Conservation (phyloP, 2,113 vertebrate genomes). For the cattle (Bos taurus) region DNA sequence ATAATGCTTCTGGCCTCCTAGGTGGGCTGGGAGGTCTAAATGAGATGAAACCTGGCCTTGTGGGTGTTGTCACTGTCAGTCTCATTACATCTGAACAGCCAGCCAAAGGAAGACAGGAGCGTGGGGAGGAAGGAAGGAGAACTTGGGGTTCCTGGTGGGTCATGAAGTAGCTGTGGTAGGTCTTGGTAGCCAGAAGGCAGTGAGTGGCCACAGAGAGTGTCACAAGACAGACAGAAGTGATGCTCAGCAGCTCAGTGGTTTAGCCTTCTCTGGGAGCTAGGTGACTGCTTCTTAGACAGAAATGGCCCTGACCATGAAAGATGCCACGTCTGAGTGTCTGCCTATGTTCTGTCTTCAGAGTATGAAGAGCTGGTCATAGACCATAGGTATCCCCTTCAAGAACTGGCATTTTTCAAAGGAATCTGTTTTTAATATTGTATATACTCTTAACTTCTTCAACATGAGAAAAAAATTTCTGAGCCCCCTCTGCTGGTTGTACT, state of each 20-base stretch:
- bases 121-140: not conserved
- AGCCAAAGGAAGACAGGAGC: not conserved
- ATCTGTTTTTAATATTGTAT: not conserved
- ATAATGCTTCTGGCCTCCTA: not conserved
- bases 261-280: not conserved
- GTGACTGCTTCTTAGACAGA: not conserved
- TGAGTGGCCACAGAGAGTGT: not conserved
- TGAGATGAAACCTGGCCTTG: not conserved
- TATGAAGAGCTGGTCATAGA: not conserved
- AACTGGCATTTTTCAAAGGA: conserved; percentile 1
- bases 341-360: not conserved
- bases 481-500: conserved; percentile 66
- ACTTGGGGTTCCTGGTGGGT: not conserved
- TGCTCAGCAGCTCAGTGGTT: not conserved
- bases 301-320: not conserved
- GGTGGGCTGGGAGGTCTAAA: not conserved
- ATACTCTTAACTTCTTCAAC: conserved; percentile 8
- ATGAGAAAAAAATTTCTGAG: conserved; percentile 58
- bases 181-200: not conserved
- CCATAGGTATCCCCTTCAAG: not conserved
- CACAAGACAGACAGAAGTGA: not conserved
- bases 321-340: not conserved
- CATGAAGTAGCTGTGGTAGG: not conserved
- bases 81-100: not conserved
- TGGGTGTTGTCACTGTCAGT: not conserved